These are phyloP conservation scores for Cryptus armator DNA, from an alignment of 2,888 invertebrate genomes.

Conservation along the genomic window DNA sequence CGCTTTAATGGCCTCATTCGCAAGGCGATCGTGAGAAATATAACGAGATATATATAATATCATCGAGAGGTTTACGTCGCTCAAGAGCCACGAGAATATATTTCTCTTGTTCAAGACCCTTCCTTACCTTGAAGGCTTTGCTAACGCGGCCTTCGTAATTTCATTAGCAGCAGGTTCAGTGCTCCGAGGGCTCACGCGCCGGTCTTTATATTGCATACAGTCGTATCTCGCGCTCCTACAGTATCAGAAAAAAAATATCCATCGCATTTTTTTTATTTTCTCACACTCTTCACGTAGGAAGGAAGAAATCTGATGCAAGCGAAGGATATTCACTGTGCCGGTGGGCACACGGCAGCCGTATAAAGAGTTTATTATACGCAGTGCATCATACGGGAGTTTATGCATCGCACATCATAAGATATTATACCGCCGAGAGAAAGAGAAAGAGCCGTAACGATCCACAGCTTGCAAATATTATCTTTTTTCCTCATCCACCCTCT, in stretches of 20 bases:
- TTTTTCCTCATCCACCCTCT: neutral
- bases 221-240: too few relatives aligned
- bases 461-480: neutral
- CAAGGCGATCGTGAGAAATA: conserved; percentile 24
- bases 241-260: too few relatives aligned
- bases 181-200: conserved; percentile 1
- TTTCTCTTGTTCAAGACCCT: neutral
- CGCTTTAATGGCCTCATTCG: conserved; percentile 14
- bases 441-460: neutral
- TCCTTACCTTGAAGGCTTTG: neutral
- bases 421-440: neutral
- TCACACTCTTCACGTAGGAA: too few relatives aligned
- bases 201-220: neutral
- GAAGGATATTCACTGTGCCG: too few relatives aligned
- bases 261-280: too few relatives aligned
- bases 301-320: too few relatives aligned
- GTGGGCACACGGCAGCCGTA: too few relatives aligned
- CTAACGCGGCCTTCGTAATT: conserved; percentile 29
- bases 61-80: neutral
- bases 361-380: too few relatives aligned
- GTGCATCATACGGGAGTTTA: too few relatives aligned
- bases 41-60: neutral
- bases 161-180: conserved; percentile 32
- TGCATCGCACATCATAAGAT: too few relatives aligned
- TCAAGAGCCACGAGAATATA: neutral